phyloP scores from a whole-genome alignment of 2,888 invertebrate genomes.

The Branchinecta sandiegonensis region DNA sequence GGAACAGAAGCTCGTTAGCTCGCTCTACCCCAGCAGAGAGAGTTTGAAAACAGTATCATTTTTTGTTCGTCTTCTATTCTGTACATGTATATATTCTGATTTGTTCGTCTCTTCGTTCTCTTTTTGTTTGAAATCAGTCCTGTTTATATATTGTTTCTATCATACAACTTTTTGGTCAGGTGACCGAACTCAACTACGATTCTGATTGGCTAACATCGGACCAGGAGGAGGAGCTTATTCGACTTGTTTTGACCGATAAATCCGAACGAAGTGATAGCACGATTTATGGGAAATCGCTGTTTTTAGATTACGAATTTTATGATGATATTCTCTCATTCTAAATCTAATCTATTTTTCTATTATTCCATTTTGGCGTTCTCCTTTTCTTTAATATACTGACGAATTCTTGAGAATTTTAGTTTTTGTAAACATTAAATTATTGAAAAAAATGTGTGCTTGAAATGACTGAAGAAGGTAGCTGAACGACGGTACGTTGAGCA shows the following conservation, averaged over 20 bases:
- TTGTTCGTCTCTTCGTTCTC: too few relatives aligned
- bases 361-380: background rate
- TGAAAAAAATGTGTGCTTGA: too few relatives aligned
- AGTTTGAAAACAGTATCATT: too few relatives aligned
- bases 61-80: too few relatives aligned
- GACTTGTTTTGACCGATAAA: slow-evolving; percentile 35
- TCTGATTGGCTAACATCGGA: slow-evolving; percentile 57
- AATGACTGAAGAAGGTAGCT: too few relatives aligned
- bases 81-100: too few relatives aligned
- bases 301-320: background rate
- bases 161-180: background rate
- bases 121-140: too few relatives aligned
- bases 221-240: slow-evolving; percentile 60
- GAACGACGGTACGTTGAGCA: too few relatives aligned
- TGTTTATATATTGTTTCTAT: too few relatives aligned
- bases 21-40: too few relatives aligned
- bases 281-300: slow-evolving; percentile 2
- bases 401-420: background rate
- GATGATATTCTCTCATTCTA: background rate
- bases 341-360: background rate
- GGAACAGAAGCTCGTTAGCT: too few relatives aligned
- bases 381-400: background rate
- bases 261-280: background rate
- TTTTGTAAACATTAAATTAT: too few relatives aligned
- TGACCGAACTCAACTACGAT: slow-evolving; percentile 24